Evolutionary conservation across 1,140 invertebrate genomes (phyloP).

Genomic region (Brachionus calyciflorus): DNA sequence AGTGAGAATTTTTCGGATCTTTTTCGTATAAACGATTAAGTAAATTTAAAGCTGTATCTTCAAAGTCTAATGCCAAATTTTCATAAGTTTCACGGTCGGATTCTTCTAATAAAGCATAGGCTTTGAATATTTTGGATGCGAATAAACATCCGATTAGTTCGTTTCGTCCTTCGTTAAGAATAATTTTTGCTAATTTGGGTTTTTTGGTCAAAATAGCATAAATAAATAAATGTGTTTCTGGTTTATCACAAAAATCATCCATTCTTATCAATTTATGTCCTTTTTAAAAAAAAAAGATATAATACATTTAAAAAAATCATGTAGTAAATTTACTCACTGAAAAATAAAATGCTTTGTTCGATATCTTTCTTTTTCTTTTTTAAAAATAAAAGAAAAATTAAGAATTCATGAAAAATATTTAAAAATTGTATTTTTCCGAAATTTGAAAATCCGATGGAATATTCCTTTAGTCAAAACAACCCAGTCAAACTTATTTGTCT

Average conservation of each 20-base stretch:
- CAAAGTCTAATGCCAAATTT: conserved; percentile 3
- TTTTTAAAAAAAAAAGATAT: not conserved
- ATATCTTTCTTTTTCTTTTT: not conserved
- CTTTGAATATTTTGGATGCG: conserved; percentile 39
- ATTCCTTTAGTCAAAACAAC: too few relatives aligned
- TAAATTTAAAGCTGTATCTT: not conserved
- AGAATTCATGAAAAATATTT: not conserved
- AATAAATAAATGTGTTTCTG: conserved; percentile 25
- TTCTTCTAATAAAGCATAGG: not conserved
- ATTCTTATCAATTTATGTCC: not conserved
- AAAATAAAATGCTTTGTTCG: conserved; percentile 5
- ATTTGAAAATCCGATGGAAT: not conserved
- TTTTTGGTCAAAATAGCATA: conserved; percentile 22
- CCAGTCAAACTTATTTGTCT: too few relatives aligned
- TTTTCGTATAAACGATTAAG: not conserved
- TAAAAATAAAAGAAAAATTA: not conserved
- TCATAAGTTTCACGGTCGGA: not conserved
- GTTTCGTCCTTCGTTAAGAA: conserved; percentile 24
- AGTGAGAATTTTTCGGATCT: not conserved
- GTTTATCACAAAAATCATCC: not conserved
- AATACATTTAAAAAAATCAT: not conserved
- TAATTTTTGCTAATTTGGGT: conserved; percentile 11
- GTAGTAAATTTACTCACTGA: conserved; percentile 16
- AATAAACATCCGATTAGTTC: conserved; percentile 24
- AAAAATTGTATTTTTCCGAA: not conserved